Evolutionary conservation across 2,113 vertebrate genomes (phyloP).

Genomic region (Platichthys stellatus): DNA sequence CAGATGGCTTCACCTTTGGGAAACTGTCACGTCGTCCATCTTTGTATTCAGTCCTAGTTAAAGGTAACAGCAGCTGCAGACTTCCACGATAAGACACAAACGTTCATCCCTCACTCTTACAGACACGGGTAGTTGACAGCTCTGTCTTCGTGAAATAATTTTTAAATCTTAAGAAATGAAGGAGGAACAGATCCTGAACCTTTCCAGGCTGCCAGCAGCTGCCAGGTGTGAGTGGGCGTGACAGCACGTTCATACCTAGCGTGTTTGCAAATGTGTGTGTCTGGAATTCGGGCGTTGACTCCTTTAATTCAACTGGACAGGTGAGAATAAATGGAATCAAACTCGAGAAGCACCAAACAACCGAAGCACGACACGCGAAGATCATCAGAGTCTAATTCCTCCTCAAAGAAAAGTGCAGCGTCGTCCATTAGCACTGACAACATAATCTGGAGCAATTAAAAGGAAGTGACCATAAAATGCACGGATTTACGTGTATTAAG

Average conservation of each 20-base stretch:
- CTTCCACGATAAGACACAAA: no score
- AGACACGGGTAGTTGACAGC: not conserved
- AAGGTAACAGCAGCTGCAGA: no score
- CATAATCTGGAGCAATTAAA: conserved; percentile 1
- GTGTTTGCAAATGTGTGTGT: not conserved
- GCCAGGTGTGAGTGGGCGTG: conserved; percentile 11
- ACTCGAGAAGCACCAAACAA: not conserved
- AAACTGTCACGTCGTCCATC: no score
- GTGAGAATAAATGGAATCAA: not conserved
- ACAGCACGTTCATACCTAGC: not conserved
- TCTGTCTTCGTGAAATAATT: not conserved
- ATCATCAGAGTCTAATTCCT: not conserved
- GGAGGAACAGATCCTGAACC: not conserved
- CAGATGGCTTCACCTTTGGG: not conserved
- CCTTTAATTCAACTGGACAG: not conserved
- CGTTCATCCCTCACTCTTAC: not conserved
- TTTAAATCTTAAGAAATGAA: not conserved
- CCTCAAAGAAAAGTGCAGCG: not conserved
- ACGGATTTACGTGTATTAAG: not conserved
- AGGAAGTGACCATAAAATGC: not conserved
- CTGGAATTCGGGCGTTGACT: not conserved
- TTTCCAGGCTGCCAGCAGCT: not conserved
- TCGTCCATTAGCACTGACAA: not conserved
- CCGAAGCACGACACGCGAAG: not conserved
- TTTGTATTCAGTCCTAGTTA: not conserved